Conservation (phyloP, 2,113 vertebrate genomes). For the Anarhynchus alexandrinus region DNA sequence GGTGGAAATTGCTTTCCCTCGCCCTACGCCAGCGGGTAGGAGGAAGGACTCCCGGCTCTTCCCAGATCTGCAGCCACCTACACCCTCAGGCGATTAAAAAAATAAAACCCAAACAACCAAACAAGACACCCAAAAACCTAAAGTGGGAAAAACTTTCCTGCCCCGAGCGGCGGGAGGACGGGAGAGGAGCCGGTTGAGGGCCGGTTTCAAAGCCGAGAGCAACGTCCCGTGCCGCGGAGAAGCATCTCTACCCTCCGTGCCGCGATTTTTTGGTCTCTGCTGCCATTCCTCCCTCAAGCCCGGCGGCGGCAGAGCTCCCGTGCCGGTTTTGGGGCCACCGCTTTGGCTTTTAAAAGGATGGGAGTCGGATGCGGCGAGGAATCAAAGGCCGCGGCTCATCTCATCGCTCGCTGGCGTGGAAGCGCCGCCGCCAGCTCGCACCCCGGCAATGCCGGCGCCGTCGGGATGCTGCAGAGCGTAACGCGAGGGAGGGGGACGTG, state of each 20-base stretch:
- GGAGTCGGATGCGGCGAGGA: background rate
- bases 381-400: accelerated
- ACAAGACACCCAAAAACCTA: background rate
- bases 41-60: background rate
- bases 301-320: background rate
- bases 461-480: background rate
- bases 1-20: conserved; percentile 37
- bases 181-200: background rate
- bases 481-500: background rate
- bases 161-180: accelerated
- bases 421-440: background rate
- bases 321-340: background rate
- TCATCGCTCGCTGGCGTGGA: background rate
- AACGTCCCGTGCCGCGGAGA: accelerated
- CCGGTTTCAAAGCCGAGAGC: background rate
- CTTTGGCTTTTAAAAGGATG: background rate
- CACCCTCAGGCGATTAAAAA: background rate
- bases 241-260: background rate
- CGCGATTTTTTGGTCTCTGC: accelerated
- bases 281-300: background rate
- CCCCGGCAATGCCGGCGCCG: accelerated
- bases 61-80: background rate
- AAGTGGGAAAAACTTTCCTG: background rate
- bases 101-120: background rate
- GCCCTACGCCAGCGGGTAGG: background rate